A percentile compares a stretch with the other conserved stretches of the same genome.
Evolutionary conservation across 2,888 invertebrate species (phyloP).

Genomic region (Oligia fasciuncula): DNA sequence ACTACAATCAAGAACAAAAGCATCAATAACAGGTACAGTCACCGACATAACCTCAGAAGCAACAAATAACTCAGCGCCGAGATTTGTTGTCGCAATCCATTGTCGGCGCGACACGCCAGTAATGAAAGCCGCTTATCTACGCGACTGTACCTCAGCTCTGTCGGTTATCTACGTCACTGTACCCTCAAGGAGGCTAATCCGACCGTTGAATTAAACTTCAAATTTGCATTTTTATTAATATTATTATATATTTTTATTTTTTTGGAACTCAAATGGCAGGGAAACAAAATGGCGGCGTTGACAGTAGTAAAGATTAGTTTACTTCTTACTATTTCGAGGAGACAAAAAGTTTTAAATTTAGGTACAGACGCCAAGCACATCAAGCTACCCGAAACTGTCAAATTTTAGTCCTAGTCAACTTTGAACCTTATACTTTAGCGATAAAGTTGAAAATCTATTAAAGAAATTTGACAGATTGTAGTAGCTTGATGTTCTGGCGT

Average conservation of each 20-base stretch:
- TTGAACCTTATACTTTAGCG: too few species aligned
- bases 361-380: too few species aligned
- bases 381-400: too few species aligned
- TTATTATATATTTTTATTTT: constrained; percentile 29
- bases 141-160: constrained; percentile 77
- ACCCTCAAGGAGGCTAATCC: constrained; percentile 75
- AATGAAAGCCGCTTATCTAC: constrained; percentile 85
- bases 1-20: constrained; percentile 64
- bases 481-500: too few species aligned
- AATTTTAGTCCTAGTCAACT: too few species aligned
- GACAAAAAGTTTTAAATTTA: not conserved
- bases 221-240: constrained; percentile 69
- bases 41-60: constrained; percentile 75
- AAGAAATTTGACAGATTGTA: too few species aligned
- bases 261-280: constrained; percentile 14
- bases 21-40: constrained; percentile 73
- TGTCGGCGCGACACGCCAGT: constrained; percentile 81
- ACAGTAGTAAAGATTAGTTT: constrained; percentile 40
- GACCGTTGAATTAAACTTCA: constrained; percentile 60
- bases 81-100: constrained; percentile 84
- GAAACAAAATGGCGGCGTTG: constrained; percentile 12
- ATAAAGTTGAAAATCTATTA: too few species aligned
- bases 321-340: not conserved
- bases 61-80: constrained; percentile 82
- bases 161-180: constrained; percentile 75